Conservation (phyloP, 1,140 invertebrate species). For the Subanguina moxae region DNA sequence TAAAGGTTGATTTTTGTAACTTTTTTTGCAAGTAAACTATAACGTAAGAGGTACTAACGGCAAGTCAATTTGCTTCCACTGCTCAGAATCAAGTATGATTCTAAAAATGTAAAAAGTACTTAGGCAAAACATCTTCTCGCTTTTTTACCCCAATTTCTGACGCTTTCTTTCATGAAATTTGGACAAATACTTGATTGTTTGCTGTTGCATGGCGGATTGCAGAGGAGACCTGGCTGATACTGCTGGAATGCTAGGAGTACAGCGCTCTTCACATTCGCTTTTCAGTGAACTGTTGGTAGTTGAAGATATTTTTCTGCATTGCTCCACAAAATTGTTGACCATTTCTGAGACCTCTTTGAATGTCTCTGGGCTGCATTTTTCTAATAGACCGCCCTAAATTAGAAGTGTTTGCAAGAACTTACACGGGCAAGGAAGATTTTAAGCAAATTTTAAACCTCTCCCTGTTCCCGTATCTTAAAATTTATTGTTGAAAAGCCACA, state of each 20-base stretch:
- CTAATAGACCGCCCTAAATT: conserved; percentile 26
- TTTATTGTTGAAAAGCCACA: too few species aligned
- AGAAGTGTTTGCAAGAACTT: neutral
- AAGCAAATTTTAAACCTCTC: too few species aligned
- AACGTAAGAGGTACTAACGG: neutral
- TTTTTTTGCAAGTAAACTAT: too few species aligned
- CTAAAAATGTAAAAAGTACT: conserved; percentile 32
- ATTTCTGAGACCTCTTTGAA: conserved; percentile 24
- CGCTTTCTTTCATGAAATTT: conserved; percentile 83
- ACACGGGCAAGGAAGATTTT: too few species aligned
- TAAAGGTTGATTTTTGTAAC: conserved; percentile 49
- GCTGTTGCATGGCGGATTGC: conserved; percentile 36
- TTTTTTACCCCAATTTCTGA: conserved; percentile 70
- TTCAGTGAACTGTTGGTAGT: neutral
- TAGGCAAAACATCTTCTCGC: neutral
- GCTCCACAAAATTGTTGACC: conserved; percentile 27
- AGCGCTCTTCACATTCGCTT: neutral
- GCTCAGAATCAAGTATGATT: conserved; percentile 76
- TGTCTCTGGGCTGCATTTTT: conserved; percentile 30
- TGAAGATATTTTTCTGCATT: conserved; percentile 25
- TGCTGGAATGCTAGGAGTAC: neutral
- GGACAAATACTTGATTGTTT: conserved; percentile 70
- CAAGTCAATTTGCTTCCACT: conserved; percentile 64
- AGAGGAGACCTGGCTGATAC: conserved; percentile 37
- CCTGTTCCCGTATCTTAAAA: too few species aligned